Base-by-base conservation (phyloP, 92 coral and sea anemone species). In the Isaurus tuberculatus region DNA sequence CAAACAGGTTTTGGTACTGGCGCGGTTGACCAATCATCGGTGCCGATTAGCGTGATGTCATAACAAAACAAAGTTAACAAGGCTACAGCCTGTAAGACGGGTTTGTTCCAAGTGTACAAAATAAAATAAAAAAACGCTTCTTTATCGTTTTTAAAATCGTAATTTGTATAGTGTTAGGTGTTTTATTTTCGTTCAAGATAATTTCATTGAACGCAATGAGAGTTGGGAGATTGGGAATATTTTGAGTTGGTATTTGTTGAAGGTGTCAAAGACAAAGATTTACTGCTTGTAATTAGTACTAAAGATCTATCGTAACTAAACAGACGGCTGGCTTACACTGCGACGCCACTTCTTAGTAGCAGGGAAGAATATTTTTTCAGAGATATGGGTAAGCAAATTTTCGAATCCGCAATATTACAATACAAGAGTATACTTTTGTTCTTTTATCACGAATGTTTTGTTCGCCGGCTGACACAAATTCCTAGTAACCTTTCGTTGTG, bases 1-100 rank as follows among this genome's bases (percentile, higher is more conserved):
- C n/a, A n/a, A n/a, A 34, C 82, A 10, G 82, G 82, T 77, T 77
- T 72, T 75, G 28, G 23, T 0, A 8, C 36, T 29, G 33, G 27
- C 9, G 30, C 14, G 67, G 3, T 13, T 32, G 69, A 20, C 82
- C 82, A 58, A 77, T 77, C 82, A 77, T 64, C 22, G 68, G 29
- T 69, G 11, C 48, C 51, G 43, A 58, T 57, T 36, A 19, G 14
- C 20, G 19, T 77, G 82, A 77, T 30, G 29, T 77, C 82, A 77
- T 23, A 26, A 15, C 69, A 63, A 11, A 63, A 63, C 69, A 25
- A 28, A 1, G 10, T 29, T 28, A 51, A 30, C 64, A 73, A 25
- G n/a, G 22, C 48, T 2, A 28, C 13, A 77, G 82, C 82, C 82
- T 13, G 82, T 36, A 3, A 77, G 42, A 31, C 82, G n/a, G 68